These are phyloP conservation scores for Drosophila takahashii DNA, from an alignment of 1,140 invertebrate species.

Conservation along the genomic window DNA sequence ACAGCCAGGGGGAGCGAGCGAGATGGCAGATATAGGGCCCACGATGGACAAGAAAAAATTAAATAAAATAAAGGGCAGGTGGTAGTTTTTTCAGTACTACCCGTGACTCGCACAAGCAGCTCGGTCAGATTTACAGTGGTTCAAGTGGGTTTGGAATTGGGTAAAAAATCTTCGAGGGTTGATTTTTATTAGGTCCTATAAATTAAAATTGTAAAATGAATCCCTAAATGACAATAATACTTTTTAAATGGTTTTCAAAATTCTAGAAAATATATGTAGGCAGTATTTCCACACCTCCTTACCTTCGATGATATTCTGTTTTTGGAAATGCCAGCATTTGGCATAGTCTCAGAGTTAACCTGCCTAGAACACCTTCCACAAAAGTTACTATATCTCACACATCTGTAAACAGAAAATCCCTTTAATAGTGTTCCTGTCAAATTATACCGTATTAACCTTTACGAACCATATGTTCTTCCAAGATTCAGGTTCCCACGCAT, in stretches of 20 bases:
- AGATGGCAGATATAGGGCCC: conserved; percentile 46
- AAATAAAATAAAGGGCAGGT: conserved; percentile 76
- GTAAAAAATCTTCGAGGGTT: not conserved
- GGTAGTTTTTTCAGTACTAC: conserved; percentile 70
- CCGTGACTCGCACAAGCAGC: conserved; percentile 65
- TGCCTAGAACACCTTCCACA: not conserved
- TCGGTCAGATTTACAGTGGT: conserved; percentile 76
- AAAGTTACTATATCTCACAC: not conserved
- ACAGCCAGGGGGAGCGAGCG: conserved; percentile 12
- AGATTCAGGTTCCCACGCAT: conserved; percentile 20
- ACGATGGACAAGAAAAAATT: conserved; percentile 59
- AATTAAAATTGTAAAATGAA: not conserved
- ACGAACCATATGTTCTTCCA: not conserved
- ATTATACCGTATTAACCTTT: conserved; percentile 7
- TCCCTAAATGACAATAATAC: no score
- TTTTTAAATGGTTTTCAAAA: no score
- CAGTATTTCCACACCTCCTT: no score
- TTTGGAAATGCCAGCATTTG: no score
- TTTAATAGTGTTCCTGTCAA: not conserved
- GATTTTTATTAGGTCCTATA: not conserved
- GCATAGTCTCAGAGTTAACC: not conserved
- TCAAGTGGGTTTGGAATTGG: not conserved
- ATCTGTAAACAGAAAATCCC: not conserved
- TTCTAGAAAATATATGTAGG: no score
- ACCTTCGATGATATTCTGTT: no score